Base-by-base conservation (phyloP, 2,113 vertebrate genomes). In the Nothobranchius furzeri region DNA sequence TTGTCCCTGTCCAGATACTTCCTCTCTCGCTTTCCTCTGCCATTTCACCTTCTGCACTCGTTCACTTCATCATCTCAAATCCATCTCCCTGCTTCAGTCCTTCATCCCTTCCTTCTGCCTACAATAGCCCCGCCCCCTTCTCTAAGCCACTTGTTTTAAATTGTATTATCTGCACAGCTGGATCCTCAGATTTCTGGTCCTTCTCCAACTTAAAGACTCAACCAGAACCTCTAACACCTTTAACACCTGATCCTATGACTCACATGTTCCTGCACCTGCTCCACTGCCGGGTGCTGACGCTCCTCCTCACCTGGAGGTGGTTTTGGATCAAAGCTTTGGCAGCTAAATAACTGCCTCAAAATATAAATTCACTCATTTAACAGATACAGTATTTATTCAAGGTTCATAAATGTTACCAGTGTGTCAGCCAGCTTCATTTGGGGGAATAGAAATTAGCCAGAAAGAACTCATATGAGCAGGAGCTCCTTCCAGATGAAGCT, bases 1-100 rank as follows among this genome's bases (percentile, higher is more conserved):
- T 76, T 83, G 64, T 85, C 72, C 54, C 61, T 12, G 75, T 82
- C 83, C 71, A 70, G 65, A 70, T 73, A 51, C 67, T 83, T 45
- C 51, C 75, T 42, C 57, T 62, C 65, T 10, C 43, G 24, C 56
- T 71, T 68, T 71, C 53, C 57, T 85, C 59, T 63, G 57, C 56
- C 65, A 4, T 76, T 73, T 66, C 71, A 81, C 76, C 71, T 55
- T 9, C 65, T 54, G 2, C 66, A 56, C 46, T 52, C 53, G 45
- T 66, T 72, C n/a, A 2, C 54, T 30, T 36, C 40, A 40, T 73
- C 66, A 70, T 48, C 15, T 30, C 49, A 53, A 49, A 68, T 24
- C 49, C 45, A 8, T 37, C 54, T 62, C 61, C 54, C 70, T 59
- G 12, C 57, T 55, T 8, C 59, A 58, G 3, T 43, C 45, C 42